Conservation (phyloP, 2,797 vertebrate species). For the Myripristis murdjan region DNA sequence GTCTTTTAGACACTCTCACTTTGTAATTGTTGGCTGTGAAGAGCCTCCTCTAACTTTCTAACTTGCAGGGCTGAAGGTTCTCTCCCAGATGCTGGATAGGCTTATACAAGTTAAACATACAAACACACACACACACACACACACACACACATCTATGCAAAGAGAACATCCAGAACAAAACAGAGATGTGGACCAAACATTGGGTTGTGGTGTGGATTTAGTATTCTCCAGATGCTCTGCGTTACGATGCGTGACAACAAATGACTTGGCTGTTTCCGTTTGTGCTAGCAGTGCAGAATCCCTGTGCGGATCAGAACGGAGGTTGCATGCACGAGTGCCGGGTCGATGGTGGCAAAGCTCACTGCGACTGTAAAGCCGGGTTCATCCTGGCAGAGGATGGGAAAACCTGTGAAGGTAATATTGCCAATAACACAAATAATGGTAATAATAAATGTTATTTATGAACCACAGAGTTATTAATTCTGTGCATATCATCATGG, state of each 20-base stretch:
- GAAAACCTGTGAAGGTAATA: slow-evolving; percentile 90
- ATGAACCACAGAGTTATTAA: too few species aligned
- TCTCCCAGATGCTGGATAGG: slow-evolving; percentile 56
- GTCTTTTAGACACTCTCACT: slow-evolving; percentile 59
- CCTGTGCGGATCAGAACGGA: slow-evolving; percentile 88
- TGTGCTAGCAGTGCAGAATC: slow-evolving; percentile 86
- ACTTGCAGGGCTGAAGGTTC: slow-evolving; percentile 47
- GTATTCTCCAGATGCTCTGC: slow-evolving; percentile 26
- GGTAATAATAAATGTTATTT: too few species aligned
- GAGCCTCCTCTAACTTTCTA: slow-evolving; percentile 66
- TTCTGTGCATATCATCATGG: too few species aligned
- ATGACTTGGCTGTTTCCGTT: slow-evolving; percentile 11
- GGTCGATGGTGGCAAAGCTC: slow-evolving; percentile 78
- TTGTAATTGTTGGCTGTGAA: slow-evolving; percentile 70
- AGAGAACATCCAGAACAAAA: slow-evolving; percentile 14
- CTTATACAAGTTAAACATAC: slow-evolving; percentile 62
- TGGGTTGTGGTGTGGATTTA: slow-evolving; percentile 12
- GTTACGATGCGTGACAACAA: slow-evolving; percentile 19
- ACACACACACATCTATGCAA: slow-evolving; percentile 32
- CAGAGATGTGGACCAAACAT: slow-evolving; percentile 16
- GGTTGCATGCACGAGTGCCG: slow-evolving; percentile 92
- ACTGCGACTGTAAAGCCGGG: slow-evolving; percentile 88
- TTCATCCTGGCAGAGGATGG: slow-evolving; percentile 86
- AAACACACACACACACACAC: too few species aligned
- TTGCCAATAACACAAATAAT: not conserved